Evolutionary conservation across 2,113 vertebrate genomes (phyloP).

Genomic region (Pipra filicauda): DNA sequence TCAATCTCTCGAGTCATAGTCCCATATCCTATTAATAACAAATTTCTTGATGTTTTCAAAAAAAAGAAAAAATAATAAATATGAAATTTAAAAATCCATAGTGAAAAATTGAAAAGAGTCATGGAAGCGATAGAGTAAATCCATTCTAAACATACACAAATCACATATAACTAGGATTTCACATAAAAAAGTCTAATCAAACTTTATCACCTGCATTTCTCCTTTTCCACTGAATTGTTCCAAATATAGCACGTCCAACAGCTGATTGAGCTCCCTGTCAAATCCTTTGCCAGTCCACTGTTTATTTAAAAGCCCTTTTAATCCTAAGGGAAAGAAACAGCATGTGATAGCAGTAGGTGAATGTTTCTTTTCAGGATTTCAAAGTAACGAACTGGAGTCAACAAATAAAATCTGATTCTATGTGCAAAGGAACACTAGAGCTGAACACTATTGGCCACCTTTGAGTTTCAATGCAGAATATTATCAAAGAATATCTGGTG

Average conservation of each 20-base stretch:
- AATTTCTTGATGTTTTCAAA: neutral
- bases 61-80: neutral
- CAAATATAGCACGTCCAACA: conserved; percentile 73
- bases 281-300: conserved; percentile 90
- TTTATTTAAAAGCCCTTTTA: conserved; percentile 82
- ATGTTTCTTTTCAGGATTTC: neutral
- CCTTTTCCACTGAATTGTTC: conserved; percentile 47
- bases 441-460: neutral
- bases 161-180: neutral
- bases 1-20: neutral
- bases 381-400: neutral
- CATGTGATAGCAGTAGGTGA: neutral
- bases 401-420: neutral
- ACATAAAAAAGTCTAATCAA: neutral
- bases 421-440: neutral
- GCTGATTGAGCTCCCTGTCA: conserved; percentile 79
- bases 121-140: neutral
- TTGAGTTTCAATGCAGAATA: neutral
- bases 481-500: neutral
- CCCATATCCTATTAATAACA: neutral
- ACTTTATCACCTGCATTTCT: conserved; percentile 73
- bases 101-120: neutral
- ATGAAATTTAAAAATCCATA: neutral
- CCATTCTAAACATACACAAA: neutral
- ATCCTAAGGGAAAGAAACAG: conserved; percentile 71